Conservation (phyloP, 2,113 vertebrate genomes). For the Regulus satrapa region DNA sequence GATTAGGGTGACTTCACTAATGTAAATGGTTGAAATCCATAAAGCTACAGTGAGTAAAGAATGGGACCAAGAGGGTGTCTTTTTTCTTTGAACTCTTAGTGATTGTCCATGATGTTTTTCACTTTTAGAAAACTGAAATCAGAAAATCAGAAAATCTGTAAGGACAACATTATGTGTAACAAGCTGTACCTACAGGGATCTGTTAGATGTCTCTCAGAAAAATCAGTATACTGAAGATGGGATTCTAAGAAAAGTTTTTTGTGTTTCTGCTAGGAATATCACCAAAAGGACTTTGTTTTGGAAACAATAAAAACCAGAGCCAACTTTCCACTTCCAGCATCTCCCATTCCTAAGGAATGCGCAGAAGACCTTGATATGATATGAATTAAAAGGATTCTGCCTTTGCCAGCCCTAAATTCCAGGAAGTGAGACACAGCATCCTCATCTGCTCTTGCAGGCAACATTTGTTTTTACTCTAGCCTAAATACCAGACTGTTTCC, state of each 20-base stretch:
- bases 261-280: background rate
- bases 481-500: constrained; percentile 40
- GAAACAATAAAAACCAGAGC: background rate
- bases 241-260: background rate
- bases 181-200: background rate
- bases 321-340: constrained; percentile 2
- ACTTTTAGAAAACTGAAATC: background rate
- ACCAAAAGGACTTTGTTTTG: background rate
- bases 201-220: background rate
- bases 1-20: background rate
- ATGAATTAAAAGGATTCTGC: constrained; percentile 24
- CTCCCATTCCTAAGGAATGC: constrained; percentile 27
- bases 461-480: constrained; percentile 51
- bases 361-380: constrained; percentile 45
- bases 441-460: background rate
- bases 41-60: background rate
- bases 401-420: constrained; percentile 20
- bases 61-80: background rate
- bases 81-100: background rate
- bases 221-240: background rate
- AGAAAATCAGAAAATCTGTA: background rate
- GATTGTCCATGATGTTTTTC: background rate
- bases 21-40: background rate
- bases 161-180: background rate
- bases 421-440: constrained; percentile 14